Evolutionary conservation across 2,888 invertebrate species (phyloP).

Genomic region (Octonoba sinensis): DNA sequence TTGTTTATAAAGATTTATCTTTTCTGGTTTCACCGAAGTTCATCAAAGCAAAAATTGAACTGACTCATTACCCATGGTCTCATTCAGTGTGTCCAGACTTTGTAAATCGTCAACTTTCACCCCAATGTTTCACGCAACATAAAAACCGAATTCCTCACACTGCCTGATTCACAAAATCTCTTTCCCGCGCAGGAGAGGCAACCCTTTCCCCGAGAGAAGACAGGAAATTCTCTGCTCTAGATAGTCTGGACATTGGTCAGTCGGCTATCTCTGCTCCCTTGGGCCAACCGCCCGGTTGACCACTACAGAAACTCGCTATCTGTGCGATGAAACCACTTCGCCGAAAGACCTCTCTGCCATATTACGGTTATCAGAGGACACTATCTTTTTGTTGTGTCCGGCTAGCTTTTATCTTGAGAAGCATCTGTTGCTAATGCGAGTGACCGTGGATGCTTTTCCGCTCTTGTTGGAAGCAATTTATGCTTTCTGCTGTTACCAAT

Average conservation of each 20-base stretch:
- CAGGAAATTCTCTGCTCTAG: constrained; percentile 39
- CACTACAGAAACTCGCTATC: constrained; percentile 33
- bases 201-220: background rate
- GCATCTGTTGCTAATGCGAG: constrained; percentile 1
- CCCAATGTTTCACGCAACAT: background rate
- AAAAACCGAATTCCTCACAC: background rate
- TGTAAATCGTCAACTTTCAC: too few relatives aligned
- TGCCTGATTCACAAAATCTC: background rate
- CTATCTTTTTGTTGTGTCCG: background rate
- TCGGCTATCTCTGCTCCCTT: constrained; percentile 19
- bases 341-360: constrained; percentile 6
- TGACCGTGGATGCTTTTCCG: background rate
- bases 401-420: background rate
- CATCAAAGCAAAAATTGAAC: too few relatives aligned
- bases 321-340: constrained; percentile 36
- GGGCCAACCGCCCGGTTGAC: constrained; percentile 40
- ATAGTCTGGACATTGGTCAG: constrained; percentile 50
- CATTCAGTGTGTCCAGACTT: too few relatives aligned
- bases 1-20: too few relatives aligned
- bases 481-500: background rate
- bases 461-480: background rate
- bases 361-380: background rate
- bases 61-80: too few relatives aligned
- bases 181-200: background rate
- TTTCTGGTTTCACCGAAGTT: too few relatives aligned